A percentile compares a stretch with the other conserved stretches of the same genome.
Evolutionary conservation across 64 coral and sea anemone species (phyloP).

Genomic region (Acropora tenuis): DNA sequence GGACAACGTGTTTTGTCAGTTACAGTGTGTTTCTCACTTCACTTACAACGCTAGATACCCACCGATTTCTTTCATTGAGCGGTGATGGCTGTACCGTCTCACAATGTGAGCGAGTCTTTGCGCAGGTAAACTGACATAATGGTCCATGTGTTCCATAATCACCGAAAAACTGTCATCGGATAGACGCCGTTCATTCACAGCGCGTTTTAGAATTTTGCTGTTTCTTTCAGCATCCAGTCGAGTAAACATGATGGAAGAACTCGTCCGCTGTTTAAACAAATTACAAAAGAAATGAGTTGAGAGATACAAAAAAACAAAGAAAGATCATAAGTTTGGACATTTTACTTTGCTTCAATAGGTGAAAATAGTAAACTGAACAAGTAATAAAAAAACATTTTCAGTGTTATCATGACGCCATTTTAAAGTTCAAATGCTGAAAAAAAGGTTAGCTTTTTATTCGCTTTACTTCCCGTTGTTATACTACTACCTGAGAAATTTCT

Average conservation of each 20-base stretch:
- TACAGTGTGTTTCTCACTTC: no score
- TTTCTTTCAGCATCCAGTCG: conserved; percentile 89
- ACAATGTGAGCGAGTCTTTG: conserved; percentile 79
- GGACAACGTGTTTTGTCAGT: no score
- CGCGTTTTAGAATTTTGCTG: conserved; percentile 83
- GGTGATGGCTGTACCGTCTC: conserved; percentile 81
- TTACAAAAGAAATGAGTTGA: neutral
- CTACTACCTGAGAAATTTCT: no score
- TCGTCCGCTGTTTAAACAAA: conserved; percentile 46
- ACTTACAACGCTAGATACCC: neutral
- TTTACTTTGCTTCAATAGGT: no score
- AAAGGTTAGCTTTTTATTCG: no score
- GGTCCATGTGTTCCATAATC: conserved; percentile 64
- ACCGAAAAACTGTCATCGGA: conserved; percentile 57
- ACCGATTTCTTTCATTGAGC: conserved; percentile 93
- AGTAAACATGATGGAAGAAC: conserved; percentile 88
- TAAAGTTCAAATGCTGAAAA: no score
- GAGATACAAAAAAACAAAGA: no score
- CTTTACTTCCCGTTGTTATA: no score
- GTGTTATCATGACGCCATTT: no score
- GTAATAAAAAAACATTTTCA: no score
- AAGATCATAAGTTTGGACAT: no score
- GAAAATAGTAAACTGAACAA: no score
- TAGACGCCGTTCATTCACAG: conserved; percentile 75
- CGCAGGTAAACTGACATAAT: conserved; percentile 78